Percentiles rank a stretch among this genome's conserved stretches.
Evolutionary conservation across 2,113 vertebrate species (phyloP).

Genomic region (Alethe castanea): DNA sequence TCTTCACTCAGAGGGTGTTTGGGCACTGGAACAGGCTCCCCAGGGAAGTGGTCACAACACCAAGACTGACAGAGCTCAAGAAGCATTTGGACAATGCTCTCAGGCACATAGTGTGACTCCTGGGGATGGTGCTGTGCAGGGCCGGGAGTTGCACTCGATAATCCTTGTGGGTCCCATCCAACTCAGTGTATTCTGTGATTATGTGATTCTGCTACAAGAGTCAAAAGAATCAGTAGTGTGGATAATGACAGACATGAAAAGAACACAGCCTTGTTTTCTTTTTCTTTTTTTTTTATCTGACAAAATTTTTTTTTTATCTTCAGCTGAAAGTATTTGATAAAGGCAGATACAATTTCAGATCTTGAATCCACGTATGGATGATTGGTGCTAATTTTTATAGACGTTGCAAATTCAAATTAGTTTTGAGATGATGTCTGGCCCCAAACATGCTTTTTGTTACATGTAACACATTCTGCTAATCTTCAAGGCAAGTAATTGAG

Average conservation of each 20-base stretch:
- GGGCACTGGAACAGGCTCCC: background rate
- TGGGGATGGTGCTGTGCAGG: background rate
- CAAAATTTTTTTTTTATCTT: background rate
- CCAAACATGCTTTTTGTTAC: background rate
- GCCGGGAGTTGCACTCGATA: background rate
- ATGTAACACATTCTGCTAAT: slow-evolving; percentile 18
- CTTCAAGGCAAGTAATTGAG: slow-evolving; percentile 59
- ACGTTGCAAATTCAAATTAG: background rate
- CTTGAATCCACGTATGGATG: background rate
- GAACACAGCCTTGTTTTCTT: background rate
- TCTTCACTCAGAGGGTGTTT: background rate
- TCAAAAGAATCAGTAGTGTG: background rate
- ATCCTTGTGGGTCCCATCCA: background rate
- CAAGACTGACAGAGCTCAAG: background rate
- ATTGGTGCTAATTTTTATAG: background rate
- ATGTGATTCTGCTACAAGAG: background rate
- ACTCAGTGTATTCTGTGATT: background rate
- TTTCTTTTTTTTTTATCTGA: background rate
- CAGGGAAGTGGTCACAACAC: background rate
- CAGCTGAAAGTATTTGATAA: background rate
- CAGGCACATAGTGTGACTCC: background rate
- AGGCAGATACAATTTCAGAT: background rate
- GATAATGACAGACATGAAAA: background rate
- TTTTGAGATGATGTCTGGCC: background rate
- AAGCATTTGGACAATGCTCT: background rate